Conservation (phyloP, 2,113 vertebrate species). For the Otocyon megalotis region DNA sequence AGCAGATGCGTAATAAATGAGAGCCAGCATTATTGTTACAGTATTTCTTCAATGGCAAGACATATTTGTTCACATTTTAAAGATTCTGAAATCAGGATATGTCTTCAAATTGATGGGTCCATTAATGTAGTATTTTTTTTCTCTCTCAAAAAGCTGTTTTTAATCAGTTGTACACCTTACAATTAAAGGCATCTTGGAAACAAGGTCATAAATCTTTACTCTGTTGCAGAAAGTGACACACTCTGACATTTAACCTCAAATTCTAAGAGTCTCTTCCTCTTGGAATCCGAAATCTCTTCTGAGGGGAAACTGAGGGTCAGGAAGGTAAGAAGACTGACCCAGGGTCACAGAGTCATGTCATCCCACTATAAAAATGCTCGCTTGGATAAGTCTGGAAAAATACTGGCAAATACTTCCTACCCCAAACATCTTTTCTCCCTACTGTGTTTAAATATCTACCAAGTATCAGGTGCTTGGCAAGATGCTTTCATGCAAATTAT, state of each 20-base stretch:
- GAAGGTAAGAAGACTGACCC: not conserved
- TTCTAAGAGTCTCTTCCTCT: not conserved
- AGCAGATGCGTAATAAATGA: not conserved
- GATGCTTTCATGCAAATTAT: not conserved
- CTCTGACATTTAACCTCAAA: not conserved
- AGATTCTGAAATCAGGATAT: constrained; percentile 2
- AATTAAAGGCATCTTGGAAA: constrained; percentile 18
- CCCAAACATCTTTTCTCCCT: not conserved
- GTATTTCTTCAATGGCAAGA: not conserved
- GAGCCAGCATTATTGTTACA: not conserved
- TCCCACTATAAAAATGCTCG: not conserved
- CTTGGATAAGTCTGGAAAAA: not conserved
- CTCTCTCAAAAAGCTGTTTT: not conserved
- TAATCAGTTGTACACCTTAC: not conserved
- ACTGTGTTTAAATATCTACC: not conserved
- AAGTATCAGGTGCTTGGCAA: not conserved
- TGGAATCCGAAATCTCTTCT: not conserved
- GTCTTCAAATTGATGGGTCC: not conserved
- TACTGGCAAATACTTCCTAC: not conserved
- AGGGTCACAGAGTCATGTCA: not conserved
- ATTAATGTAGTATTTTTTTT: not conserved
- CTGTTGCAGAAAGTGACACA: not conserved
- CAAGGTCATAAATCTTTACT: constrained; percentile 26
- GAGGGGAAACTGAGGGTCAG: not conserved
- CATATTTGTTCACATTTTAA: not conserved